Evolutionary conservation across 2,797 vertebrate genomes (phyloP), one percentile per base, ranked within the genome.

Genomic region (Poeciliopsis gracilis): DNA sequence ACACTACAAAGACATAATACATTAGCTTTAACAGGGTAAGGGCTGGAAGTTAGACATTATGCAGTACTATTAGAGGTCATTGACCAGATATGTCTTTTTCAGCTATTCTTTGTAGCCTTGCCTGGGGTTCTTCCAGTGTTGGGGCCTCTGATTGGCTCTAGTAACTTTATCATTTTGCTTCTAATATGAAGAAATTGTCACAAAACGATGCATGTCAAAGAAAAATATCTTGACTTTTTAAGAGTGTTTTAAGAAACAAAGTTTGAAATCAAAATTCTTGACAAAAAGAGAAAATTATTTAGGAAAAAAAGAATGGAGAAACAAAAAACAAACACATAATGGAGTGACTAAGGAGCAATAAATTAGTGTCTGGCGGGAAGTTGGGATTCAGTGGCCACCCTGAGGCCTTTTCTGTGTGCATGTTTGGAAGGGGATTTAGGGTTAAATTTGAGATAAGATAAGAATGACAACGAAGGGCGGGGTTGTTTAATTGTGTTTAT

Each of bases 381-480:
- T 88, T 80, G 84, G 72, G 85, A 89, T 84, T 87, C 77, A 87
- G 80, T 70, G 91, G 87, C 83, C 86, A 93, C 91, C 89, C 78
- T 66, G 77, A 82, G 90, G 88, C 77, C 84, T 87, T 83, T 81
- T 82, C 43, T 84, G 71, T 80, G 59, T 46, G 63, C 73, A 74
- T 49, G 69, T 83, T 77, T 61, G 77, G 47, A 77, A 45, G 75
- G 72, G 71, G 87, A 28, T 55, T 84, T 88, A 84, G 88, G 90
- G 91, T 92, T 92, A 86, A 89, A 80, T 86, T 61, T 13, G 77
- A 93, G 94, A 94, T 94, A 94, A 95, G 94, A 94, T 93, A 93
- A 94, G 89, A 89, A 78, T 87, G 90, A 92, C 87, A 91, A 89
- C 85, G 3, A 84, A 84, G 88, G 93, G 93, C 55, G 90, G 87